Conservation (phyloP, 2,113 vertebrate species). For the Gila orcuttii region DNA sequence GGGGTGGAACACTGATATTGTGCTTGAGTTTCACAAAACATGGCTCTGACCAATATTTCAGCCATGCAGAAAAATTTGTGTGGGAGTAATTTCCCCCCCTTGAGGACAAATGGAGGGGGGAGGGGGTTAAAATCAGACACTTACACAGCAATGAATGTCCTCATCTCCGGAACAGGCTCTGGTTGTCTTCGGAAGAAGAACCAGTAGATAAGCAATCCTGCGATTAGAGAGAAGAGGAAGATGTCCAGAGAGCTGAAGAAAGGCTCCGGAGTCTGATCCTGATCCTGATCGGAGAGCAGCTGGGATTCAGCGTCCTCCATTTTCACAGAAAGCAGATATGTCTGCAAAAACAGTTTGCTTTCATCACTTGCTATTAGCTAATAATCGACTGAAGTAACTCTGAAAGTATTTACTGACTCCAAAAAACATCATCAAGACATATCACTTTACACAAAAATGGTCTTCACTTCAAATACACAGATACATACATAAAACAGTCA, state of each 20-base stretch:
- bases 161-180: conserved; percentile 76
- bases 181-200: conserved; percentile 79
- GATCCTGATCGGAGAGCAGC: conserved; percentile 34
- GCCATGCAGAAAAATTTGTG: not conserved
- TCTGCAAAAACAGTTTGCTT: not conserved
- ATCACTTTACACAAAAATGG: not conserved
- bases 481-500: not conserved
- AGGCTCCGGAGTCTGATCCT: conserved; percentile 59
- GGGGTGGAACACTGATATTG: not conserved
- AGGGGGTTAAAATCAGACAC: conserved; percentile 7
- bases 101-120: not conserved
- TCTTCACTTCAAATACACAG: not conserved
- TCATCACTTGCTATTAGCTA: not conserved
- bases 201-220: conserved; percentile 80
- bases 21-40: not conserved
- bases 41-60: not conserved
- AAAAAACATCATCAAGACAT: not conserved
- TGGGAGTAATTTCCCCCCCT: not conserved
- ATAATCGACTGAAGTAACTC: not conserved
- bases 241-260: conserved; percentile 74
- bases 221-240: conserved; percentile 77
- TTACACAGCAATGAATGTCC: conserved; percentile 67
- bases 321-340: not conserved
- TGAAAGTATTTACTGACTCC: not conserved
- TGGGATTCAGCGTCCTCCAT: conserved; percentile 67